Percentiles rank a stretch among this genome's conserved stretches.
Conservation (phyloP, 1,140 invertebrate species). For the Drosophila rufa region DNA sequence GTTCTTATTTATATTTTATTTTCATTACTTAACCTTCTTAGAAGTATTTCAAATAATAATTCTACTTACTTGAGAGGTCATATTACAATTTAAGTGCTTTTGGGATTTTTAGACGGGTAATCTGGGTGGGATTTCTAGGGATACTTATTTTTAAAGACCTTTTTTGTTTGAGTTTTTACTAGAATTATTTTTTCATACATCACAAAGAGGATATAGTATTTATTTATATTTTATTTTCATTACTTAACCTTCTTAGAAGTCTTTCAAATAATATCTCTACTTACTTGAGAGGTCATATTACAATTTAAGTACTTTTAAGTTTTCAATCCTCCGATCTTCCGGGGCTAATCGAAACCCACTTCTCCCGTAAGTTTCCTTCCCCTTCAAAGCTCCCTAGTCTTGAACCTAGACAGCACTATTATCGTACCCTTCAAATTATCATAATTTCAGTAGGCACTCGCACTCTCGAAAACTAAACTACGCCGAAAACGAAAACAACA, state of each 20-base stretch:
- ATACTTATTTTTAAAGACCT: too few species aligned
- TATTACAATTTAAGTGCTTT: background rate
- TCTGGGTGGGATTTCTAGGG: background rate
- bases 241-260: too few species aligned
- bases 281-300: background rate
- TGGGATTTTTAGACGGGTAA: too few species aligned
- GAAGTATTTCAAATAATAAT: too few species aligned
- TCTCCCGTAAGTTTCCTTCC: background rate
- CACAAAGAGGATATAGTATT: too few species aligned
- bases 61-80: background rate
- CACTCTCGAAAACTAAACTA: slow-evolving; percentile 59
- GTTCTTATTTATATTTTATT: too few species aligned
- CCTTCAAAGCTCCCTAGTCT: background rate
- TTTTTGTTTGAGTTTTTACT: background rate
- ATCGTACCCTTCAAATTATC: slow-evolving; percentile 41
- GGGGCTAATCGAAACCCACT: too few species aligned
- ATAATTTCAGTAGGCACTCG: slow-evolving; percentile 65
- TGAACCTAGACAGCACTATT: background rate
- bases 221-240: too few species aligned
- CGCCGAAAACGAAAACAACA: slow-evolving; percentile 44
- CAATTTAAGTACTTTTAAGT: background rate
- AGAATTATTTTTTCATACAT: too few species aligned
- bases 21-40: too few species aligned
- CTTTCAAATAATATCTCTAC: too few species aligned
- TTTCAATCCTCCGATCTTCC: background rate